phyloP scores from a whole-genome alignment of 2,797 vertebrate genomes.

The Chaunax sp. region DNA sequence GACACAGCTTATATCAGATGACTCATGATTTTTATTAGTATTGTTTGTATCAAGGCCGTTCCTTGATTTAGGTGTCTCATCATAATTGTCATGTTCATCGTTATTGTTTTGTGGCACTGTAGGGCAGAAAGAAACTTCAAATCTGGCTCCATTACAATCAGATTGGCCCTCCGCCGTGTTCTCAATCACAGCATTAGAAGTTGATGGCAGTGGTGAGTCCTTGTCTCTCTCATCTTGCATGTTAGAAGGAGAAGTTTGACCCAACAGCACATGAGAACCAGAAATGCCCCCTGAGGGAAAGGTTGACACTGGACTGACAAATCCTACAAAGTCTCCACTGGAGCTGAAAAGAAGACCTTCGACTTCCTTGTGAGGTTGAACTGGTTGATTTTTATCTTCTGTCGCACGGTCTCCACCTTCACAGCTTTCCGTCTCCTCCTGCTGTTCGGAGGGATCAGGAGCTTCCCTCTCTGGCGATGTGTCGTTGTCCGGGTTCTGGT shows the following conservation, averaged over 20 bases:
- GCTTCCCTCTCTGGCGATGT: not conserved
- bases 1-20: not conserved
- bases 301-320: constrained; percentile 46
- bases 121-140: constrained; percentile 10
- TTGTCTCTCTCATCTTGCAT: constrained; percentile 6
- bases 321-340: constrained; percentile 71
- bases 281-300: constrained; percentile 27
- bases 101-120: constrained; percentile 5
- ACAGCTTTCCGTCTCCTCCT: constrained; percentile 5
- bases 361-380: constrained; percentile 2
- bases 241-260: constrained; percentile 18
- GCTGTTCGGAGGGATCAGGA: constrained; percentile 1
- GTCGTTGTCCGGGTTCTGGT: constrained; percentile 4
- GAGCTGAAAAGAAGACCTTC: constrained; percentile 64
- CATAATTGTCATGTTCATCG: not conserved
- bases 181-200: constrained; percentile 14
- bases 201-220: constrained; percentile 1
- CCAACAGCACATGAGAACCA: constrained; percentile 5
- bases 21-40: constrained; percentile 7
- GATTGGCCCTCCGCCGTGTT: not conserved
- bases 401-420: constrained; percentile 8
- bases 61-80: constrained; percentile 16
- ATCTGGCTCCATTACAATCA: constrained; percentile 6
- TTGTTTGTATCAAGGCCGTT: constrained; percentile 13
- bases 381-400: constrained; percentile 19